phyloP scores from a whole-genome alignment of 1,140 invertebrate genomes.

The Ostrea denselamellosa region DNA sequence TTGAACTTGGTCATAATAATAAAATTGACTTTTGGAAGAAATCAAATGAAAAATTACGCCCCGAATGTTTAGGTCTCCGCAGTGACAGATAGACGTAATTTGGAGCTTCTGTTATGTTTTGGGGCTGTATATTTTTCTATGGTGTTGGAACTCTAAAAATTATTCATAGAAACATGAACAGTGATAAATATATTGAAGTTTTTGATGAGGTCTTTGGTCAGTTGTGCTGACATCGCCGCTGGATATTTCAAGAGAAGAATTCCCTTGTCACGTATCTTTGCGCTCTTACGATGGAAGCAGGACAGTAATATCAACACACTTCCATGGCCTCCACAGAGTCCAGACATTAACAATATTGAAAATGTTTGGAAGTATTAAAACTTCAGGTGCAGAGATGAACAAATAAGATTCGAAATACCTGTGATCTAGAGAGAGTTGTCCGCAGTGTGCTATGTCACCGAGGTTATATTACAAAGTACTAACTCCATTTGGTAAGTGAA shows the following conservation, averaged over 20 bases:
- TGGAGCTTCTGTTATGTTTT: constrained; percentile 39
- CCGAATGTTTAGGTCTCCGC: background rate
- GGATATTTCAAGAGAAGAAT: too few species aligned
- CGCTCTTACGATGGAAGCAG: background rate
- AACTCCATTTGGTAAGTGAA: background rate
- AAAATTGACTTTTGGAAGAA: too few species aligned
- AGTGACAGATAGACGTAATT: background rate
- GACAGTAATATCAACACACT: background rate
- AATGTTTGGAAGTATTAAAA: background rate
- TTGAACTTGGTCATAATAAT: too few species aligned
- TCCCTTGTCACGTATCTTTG: too few species aligned
- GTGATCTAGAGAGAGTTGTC: too few species aligned
- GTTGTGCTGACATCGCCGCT: background rate
- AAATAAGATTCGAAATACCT: background rate
- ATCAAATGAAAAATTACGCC: background rate
- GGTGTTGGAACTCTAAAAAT: constrained; percentile 7
- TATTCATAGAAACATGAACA: background rate
- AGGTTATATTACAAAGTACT: background rate
- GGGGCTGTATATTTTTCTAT: constrained; percentile 31
- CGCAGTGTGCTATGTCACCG: too few species aligned
- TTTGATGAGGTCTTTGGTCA: background rate
- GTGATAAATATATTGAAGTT: background rate
- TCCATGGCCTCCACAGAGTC: background rate
- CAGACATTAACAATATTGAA: background rate
- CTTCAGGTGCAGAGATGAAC: background rate